phyloP scores from a whole-genome alignment of 1,140 invertebrate species.

The Dendroctonus ponderosae region DNA sequence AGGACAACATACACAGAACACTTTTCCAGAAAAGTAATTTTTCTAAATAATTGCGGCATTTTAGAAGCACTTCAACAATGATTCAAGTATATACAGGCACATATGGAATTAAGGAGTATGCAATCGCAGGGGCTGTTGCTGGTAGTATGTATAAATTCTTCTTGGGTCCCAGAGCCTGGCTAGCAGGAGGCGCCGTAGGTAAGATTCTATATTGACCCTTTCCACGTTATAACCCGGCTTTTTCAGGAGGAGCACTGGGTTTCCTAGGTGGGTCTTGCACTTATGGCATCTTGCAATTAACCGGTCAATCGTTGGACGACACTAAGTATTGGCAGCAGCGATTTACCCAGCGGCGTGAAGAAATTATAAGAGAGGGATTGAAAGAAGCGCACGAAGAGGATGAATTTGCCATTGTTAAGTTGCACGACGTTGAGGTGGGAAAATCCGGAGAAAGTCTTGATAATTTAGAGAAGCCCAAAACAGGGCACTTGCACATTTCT shows the following conservation, averaged over 20 bases:
- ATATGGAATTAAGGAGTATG: slow-evolving; percentile 64
- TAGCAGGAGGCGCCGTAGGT: slow-evolving; percentile 62
- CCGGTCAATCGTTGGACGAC: slow-evolving; percentile 57
- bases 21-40: neutral
- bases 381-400: slow-evolving; percentile 32
- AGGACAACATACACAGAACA: slow-evolving; percentile 33
- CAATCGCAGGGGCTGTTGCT: slow-evolving; percentile 60
- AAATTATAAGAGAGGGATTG: slow-evolving; percentile 44
- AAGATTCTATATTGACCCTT: neutral
- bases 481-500: no score
- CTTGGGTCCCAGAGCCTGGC: slow-evolving; percentile 62
- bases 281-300: slow-evolving; percentile 52
- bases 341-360: slow-evolving; percentile 48
- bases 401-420: slow-evolving; percentile 35
- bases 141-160: slow-evolving; percentile 63
- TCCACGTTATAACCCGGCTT: neutral
- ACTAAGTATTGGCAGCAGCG: slow-evolving; percentile 56
- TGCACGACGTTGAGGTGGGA: slow-evolving; percentile 33
- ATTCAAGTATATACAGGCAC: slow-evolving; percentile 65
- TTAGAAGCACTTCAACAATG: slow-evolving; percentile 59
- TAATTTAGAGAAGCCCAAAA: slow-evolving; percentile 29
- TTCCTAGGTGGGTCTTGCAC: slow-evolving; percentile 53
- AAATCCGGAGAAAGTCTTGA: slow-evolving; percentile 37
- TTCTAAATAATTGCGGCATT: slow-evolving; percentile 33
- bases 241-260: slow-evolving; percentile 55